These are phyloP conservation scores for Palythoa heliodiscus DNA, from an alignment of 92 coral and sea anemone species.

Conservation along the genomic window DNA sequence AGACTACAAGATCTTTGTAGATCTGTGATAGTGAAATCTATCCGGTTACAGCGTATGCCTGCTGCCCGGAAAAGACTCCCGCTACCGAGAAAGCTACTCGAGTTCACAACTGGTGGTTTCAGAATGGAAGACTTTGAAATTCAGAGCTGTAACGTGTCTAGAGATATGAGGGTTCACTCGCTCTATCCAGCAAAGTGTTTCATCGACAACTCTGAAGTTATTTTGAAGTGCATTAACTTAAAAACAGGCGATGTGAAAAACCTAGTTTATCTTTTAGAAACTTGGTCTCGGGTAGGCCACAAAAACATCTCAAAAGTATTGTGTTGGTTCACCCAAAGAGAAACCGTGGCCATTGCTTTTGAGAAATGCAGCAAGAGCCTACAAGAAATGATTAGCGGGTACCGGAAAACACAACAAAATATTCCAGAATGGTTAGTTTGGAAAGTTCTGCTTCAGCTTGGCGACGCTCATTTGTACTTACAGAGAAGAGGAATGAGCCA, in stretches of 20 bases:
- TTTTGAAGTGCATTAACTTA: conserved; percentile 61
- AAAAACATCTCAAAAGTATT: conserved; percentile 59
- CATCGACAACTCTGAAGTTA: conserved; percentile 64
- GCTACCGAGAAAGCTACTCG: conserved; percentile 61
- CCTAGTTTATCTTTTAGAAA: conserved; percentile 40
- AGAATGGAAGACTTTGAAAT: conserved; percentile 61
- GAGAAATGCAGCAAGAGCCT: conserved; percentile 60
- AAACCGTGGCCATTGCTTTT: conserved; percentile 63
- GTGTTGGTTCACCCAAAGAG: conserved; percentile 59
- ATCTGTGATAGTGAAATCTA: conserved; percentile 45
- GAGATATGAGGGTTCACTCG: conserved; percentile 61
- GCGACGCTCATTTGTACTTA: conserved; percentile 66
- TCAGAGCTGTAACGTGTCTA: conserved; percentile 55
- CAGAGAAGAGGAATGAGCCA: conserved; percentile 62
- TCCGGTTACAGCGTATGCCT: conserved; percentile 48
- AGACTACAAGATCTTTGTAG: conserved; percentile 58
- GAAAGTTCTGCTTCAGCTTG: conserved; percentile 68
- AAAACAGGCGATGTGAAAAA: conserved; percentile 37
- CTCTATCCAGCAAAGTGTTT: conserved; percentile 60
- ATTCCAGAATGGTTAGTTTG: conserved; percentile 66
- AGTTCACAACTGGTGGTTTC: conserved; percentile 57
- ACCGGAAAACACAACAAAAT: conserved; percentile 47
- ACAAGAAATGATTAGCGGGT: conserved; percentile 54
- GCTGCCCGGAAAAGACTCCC: conserved; percentile 59
- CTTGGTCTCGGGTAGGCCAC: conserved; percentile 63